Percentiles rank a stretch among this genome's conserved stretches.
Evolutionary conservation across 2,113 vertebrate genomes (phyloP).

Genomic region (Tyrannus savana): DNA sequence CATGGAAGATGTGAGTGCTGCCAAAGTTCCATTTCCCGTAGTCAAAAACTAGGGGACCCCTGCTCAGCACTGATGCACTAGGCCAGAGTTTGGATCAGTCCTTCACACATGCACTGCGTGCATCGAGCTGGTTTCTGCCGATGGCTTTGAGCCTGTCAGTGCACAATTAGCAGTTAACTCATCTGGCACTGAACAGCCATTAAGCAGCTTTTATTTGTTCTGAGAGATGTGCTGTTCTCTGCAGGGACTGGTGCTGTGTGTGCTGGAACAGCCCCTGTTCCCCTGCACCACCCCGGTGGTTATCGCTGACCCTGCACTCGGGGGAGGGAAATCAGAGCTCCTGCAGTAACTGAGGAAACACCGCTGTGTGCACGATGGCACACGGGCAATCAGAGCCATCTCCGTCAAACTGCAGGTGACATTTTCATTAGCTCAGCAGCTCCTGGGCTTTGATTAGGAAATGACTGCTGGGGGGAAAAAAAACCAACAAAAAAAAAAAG

Average conservation of each 20-base stretch:
- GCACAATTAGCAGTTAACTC: background rate
- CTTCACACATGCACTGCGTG: background rate
- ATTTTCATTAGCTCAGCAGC: conserved; percentile 44
- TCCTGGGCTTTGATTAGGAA: conserved; percentile 34
- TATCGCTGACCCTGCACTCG: background rate
- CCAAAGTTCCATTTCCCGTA: background rate
- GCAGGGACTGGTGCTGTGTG: background rate
- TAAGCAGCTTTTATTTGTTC: background rate
- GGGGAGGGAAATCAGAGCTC: background rate
- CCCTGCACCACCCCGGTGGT: background rate
- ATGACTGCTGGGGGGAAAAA: background rate
- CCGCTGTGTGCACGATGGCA: background rate
- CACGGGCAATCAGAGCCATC: conserved; percentile 5
- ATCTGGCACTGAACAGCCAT: background rate
- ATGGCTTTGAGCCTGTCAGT: fast-evolving
- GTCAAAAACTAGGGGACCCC: background rate
- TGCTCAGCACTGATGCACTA: too few species aligned
- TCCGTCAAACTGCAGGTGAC: background rate
- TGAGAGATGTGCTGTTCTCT: background rate
- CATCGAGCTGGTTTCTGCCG: background rate
- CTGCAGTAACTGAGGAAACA: background rate
- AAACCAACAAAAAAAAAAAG: background rate
- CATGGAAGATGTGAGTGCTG: background rate
- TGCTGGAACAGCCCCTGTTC: background rate
- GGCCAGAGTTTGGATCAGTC: background rate